Evolutionary conservation across 2,797 vertebrate species (phyloP), one percentile per base, ranked within the genome.

Genomic region (Gephyroberyx darwinii): DNA sequence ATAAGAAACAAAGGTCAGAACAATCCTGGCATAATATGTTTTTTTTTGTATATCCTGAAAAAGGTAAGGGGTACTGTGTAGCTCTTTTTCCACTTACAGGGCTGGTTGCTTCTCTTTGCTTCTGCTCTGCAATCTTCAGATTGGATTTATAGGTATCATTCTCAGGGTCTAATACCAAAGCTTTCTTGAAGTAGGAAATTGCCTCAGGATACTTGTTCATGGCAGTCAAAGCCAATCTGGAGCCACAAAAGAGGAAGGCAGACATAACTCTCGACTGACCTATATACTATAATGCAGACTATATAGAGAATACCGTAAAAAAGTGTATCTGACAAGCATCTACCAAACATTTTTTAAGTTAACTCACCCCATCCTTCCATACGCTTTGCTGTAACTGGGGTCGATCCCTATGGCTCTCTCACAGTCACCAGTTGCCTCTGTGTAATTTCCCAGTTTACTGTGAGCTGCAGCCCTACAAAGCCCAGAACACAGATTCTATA

Each of bases 91-190:
- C 61, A 96, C 96, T 96, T 88, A 99, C 96, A 47, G 97, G 96
- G 88, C 96, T 97, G 71, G 95, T 93, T 9, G 94, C 90, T 56
- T 99, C 97, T 92, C 95, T 96, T 73, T 96, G 94, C 86, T 98
- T 99, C 92, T 98, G 96, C 89, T 99, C 98, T 47, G 96, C 97
- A 33, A 98, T 95, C 94, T 98, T 99, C 90, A 99, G 86, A 90
- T 99, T 98, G 84, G 96, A 97, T 75, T 98, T 99, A 84, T 99
- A 98, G 16, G 98, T 98, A 74, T 99, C 96, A 19, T 99, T 99
- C 82, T 98, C 97, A 3, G 97, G 97, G 86, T 99, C 97, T 76
- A 99, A 92, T 69, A 96, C 96, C 88, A 99, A 84, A 54, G 97
- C 97, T 93, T 99, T 99, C 86, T 97, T 96, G 68, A 98, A 99